Base-by-base conservation (phyloP, 2,113 vertebrate species). In the Vulpes lagopus region DNA sequence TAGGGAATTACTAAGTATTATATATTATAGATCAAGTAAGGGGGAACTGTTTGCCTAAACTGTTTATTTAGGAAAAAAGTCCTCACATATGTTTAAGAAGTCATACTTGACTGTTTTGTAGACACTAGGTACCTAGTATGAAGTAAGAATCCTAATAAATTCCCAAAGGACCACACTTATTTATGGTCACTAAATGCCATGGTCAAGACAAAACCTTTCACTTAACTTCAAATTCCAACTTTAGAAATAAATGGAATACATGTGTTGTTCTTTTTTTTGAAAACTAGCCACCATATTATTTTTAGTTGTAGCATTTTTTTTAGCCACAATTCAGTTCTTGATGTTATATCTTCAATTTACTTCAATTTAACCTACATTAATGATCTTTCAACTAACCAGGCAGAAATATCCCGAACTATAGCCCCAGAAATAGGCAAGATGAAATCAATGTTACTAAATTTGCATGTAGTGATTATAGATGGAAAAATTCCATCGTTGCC, bases 401-500 rank as follows among this genome's bases (percentile, higher is more conserved):
- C 62, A 96, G 91, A 97, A 91, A 95, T 93, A 49, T 6, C 22
- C 23, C 6, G 25, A 97, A 97, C 84, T 74, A 57, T 35, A 95
- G 43, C 64, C 25, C 64, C n/a, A 73, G 62, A 86, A 97, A 95
- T 32, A 94, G 79, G 89, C 94, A 80, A 97, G 98, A 96, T 92
- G 25, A 69, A 73, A 96, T 95, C n/a, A 89, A 30, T 16, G 43
- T 96, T 95, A 90, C 79, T 82, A 98, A 98, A 93, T 62, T 30
- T 67, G 55, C 6, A 87, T 74, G 57, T 84, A 95, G 98, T 94
- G 69, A 92, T 96, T 84, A 97, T 3, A 30, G 83, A 92, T 88
- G 49, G 79, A 83, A 98, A 96, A 98, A 94, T 83, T 79, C 38
- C 92, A 93, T 79, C 1, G 94, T 98, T 98, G 23, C 97, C 96